Base-by-base conservation (phyloP, 2,113 vertebrate genomes). In the Laticauda colubrina region DNA sequence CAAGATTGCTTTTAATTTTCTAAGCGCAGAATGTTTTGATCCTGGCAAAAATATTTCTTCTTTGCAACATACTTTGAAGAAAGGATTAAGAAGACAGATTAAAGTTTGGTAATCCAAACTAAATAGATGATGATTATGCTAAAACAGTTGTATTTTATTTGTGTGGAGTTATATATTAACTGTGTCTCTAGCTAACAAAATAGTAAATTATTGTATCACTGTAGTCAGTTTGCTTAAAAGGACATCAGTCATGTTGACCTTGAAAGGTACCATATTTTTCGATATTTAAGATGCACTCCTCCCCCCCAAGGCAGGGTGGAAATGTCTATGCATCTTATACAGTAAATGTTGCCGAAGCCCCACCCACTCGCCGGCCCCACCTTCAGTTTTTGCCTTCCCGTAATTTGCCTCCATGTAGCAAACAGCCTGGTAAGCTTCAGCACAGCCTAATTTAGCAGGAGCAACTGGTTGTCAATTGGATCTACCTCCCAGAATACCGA, bases 181-280 rank as follows among this genome's bases (percentile, higher is more conserved):
- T 51, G n/a, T 93, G 4, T 54, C 45, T 87, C n/a, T 48, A 24
- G n/a, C 53, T 93, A 64, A 64, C 43, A 59, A 26, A 85, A 61
- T 12, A 85, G 26, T 15, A 39, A 85, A 87, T 34, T 2, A 55
- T 7, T 18, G 69, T 23, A 85, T 75, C 93, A 57, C 87, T 91
- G 61, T 86, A 89, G 86, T 91, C 88, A 55, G 0, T 0, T 26
- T 89, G 5, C 54, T 90, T 87, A 0, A 2, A 53, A 53, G 87
- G 43, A 92, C 91, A 75, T 59, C 90, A 91, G 61, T 26, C 5
- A 54, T n/a, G n/a, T 45, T 87, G 26, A 87, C 69, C 92, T 91
- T 93, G 89, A 34, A 75, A 26, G 55, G 94, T 53, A 53, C 51
- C 51, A 12, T 53, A 53, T 53, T 53, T 53, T 53, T 53, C 11